phyloP scores from a whole-genome alignment of 2,888 invertebrate species.

The Cheilosia soror region DNA sequence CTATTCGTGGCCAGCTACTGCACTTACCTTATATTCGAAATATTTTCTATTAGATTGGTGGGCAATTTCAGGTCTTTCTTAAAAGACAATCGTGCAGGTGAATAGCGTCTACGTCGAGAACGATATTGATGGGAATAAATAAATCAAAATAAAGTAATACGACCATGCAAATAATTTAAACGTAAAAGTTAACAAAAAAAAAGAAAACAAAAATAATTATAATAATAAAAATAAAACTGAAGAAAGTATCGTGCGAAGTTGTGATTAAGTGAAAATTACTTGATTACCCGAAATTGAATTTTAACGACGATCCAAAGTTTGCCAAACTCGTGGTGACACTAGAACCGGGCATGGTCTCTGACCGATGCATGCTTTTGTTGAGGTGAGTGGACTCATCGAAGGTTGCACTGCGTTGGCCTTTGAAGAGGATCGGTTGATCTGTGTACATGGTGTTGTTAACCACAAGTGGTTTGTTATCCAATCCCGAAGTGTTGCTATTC shows the following conservation, averaged over 20 bases:
- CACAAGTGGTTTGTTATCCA: constrained; percentile 51
- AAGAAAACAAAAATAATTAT: constrained; percentile 40
- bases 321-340: constrained; percentile 91
- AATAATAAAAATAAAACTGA: constrained; percentile 25
- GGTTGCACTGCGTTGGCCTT: constrained; percentile 85
- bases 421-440: constrained; percentile 89
- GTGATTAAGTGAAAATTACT: constrained; percentile 23
- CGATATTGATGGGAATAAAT: constrained; percentile 77
- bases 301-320: constrained; percentile 91
- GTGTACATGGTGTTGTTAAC: constrained; percentile 84
- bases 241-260: constrained; percentile 41
- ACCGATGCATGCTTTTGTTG: constrained; percentile 86
- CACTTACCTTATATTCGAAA: constrained; percentile 90
- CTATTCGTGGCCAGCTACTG: constrained; percentile 28
- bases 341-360: constrained; percentile 90
- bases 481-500: constrained; percentile 74
- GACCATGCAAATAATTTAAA: constrained; percentile 70
- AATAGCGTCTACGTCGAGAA: constrained; percentile 89
- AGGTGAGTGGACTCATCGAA: constrained; percentile 85
- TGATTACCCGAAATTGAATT: constrained; percentile 92
- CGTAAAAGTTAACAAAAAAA: constrained; percentile 74
- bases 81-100: constrained; percentile 92
- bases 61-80: constrained; percentile 92
- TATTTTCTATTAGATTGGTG: constrained; percentile 91
- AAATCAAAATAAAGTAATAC: constrained; percentile 68